phyloP scores from a whole-genome alignment of 2,888 invertebrate genomes.

The Pteria penguin region DNA sequence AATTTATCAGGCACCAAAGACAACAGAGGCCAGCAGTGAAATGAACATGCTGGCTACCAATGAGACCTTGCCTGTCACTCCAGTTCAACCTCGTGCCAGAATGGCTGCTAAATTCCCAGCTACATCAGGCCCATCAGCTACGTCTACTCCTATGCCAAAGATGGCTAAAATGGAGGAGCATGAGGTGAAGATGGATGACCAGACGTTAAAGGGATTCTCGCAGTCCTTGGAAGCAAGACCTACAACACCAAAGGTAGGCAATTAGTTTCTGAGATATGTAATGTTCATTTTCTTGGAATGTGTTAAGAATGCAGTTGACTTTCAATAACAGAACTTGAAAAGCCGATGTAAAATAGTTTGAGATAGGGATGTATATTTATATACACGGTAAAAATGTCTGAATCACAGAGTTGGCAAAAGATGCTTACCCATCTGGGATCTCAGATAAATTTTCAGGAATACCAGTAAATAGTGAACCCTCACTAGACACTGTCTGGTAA shows the following conservation, averaged over 20 bases:
- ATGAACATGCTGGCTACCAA: background rate
- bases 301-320: too few relatives aligned
- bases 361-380: too few relatives aligned
- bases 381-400: too few relatives aligned
- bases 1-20: slow-evolving; percentile 30
- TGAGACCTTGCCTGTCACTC: slow-evolving; percentile 50
- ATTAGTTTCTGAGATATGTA: too few relatives aligned
- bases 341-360: too few relatives aligned
- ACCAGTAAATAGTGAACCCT: too few relatives aligned
- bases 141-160: slow-evolving; percentile 70
- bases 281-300: too few relatives aligned
- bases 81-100: slow-evolving; percentile 56
- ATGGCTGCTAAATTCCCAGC: slow-evolving; percentile 62
- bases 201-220: slow-evolving; percentile 16
- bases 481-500: too few relatives aligned
- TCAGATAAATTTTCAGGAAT: too few relatives aligned
- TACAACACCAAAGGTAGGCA: slow-evolving; percentile 32
- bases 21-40: slow-evolving; percentile 11
- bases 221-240: slow-evolving; percentile 22
- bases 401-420: too few relatives aligned
- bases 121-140: slow-evolving; percentile 61
- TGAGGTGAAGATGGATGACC: slow-evolving; percentile 13
- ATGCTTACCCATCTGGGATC: too few relatives aligned
- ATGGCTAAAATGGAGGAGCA: slow-evolving; percentile 9
- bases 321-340: too few relatives aligned